Conservation (phyloP, 1,140 invertebrate genomes). For the Acromyrmex echinatior region DNA sequence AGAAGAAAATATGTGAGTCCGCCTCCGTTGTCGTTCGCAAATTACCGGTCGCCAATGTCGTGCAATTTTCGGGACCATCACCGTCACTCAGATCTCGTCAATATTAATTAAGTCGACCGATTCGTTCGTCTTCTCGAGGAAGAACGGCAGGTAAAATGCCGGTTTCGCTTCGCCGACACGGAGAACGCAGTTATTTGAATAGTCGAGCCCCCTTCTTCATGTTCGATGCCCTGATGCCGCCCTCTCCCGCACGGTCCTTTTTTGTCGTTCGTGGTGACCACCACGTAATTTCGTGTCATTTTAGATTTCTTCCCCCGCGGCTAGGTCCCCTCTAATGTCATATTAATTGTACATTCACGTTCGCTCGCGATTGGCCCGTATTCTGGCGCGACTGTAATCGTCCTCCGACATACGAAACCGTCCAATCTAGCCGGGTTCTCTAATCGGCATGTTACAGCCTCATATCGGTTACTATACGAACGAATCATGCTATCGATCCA, state of each 20-base stretch:
- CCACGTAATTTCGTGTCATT: slow-evolving; percentile 79
- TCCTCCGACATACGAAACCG: slow-evolving; percentile 56
- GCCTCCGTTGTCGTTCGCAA: not conserved
- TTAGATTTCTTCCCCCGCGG: slow-evolving; percentile 74
- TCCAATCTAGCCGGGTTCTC: slow-evolving; percentile 29
- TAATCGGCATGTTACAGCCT: not conserved
- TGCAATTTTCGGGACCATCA: slow-evolving; percentile 45
- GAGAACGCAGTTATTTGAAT: slow-evolving; percentile 66
- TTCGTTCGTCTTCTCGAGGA: not conserved
- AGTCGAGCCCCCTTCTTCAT: not conserved
- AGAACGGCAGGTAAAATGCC: slow-evolving; percentile 56
- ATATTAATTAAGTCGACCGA: slow-evolving; percentile 37
- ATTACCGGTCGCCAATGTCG: slow-evolving; percentile 36
- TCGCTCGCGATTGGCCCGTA: slow-evolving; percentile 68
- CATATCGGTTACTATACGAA: not conserved
- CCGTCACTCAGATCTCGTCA: slow-evolving; percentile 47
- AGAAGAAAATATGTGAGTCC: not conserved
- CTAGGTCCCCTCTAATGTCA: slow-evolving; percentile 78
- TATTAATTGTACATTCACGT: slow-evolving; percentile 82
- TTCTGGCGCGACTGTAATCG: slow-evolving; percentile 67
- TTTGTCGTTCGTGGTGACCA: slow-evolving; percentile 41
- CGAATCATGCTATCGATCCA: not conserved
- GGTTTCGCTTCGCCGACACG: slow-evolving; percentile 61
- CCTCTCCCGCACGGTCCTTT: not conserved
- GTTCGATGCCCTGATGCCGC: slow-evolving; percentile 1